These are phyloP conservation scores for Aeoliscus strigatus DNA, from an alignment of 2,797 vertebrate species.

Conservation along the genomic window DNA sequence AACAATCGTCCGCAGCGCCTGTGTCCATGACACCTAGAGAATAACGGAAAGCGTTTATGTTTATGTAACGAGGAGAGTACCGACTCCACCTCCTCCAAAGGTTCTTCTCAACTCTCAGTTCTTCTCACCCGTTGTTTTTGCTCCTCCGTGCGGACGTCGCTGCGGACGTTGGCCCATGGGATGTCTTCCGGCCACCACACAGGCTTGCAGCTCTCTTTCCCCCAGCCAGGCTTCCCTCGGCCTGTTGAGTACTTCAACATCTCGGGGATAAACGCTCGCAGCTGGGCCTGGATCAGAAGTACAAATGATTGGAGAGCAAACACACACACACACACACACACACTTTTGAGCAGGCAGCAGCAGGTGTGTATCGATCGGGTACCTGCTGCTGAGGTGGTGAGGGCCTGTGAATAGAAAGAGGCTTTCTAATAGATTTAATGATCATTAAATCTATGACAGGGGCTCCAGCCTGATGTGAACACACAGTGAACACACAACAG, in stretches of 20 bases:
- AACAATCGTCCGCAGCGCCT: slow-evolving; percentile 92
- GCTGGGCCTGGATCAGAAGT: slow-evolving; percentile 82
- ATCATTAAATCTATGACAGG: slow-evolving; percentile 60
- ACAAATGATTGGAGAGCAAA: not conserved
- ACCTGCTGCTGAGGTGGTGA: slow-evolving; percentile 38
- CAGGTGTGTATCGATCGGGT: slow-evolving; percentile 52
- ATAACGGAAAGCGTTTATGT: not conserved
- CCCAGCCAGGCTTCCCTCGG: slow-evolving; percentile 97
- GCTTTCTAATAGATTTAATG: slow-evolving; percentile 61
- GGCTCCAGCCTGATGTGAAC: slow-evolving; percentile 55
- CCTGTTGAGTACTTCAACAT: slow-evolving; percentile 99
- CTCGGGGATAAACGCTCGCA: slow-evolving; percentile 97
- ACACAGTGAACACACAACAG: slow-evolving; percentile 31
- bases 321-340: slow-evolving; percentile 6
- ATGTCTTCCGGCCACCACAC: slow-evolving; percentile 99
- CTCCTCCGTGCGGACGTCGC: slow-evolving; percentile 95
- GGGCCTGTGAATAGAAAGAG: slow-evolving; percentile 55
- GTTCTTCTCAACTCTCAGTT: too few relatives aligned
- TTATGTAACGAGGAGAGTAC: too few relatives aligned
- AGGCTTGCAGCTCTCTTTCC: slow-evolving; percentile 98
- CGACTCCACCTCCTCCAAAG: too few relatives aligned
- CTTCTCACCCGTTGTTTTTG: slow-evolving; percentile 90
- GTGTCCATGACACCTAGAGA: slow-evolving; percentile 94
- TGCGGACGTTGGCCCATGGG: slow-evolving; percentile 97
- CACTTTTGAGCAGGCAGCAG: slow-evolving; percentile 52